Percentiles rank a stretch among this genome's conserved stretches.
Conservation (phyloP, 1,140 invertebrate species). For the Aphelinus atriplicis region DNA sequence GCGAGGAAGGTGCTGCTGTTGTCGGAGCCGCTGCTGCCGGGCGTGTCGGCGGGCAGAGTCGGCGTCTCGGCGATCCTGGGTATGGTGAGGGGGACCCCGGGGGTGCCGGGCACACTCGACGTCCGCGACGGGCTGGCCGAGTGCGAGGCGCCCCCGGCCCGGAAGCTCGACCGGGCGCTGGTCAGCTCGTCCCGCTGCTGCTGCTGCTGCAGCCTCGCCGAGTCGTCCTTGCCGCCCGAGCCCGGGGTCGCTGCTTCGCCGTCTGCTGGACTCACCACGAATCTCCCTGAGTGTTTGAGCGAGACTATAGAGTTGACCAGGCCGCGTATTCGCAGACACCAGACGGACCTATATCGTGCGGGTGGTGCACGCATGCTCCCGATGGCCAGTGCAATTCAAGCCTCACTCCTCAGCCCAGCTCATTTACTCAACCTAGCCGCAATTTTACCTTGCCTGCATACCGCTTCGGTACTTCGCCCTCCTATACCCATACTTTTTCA, state of each 20-base stretch:
- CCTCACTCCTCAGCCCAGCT: too few species aligned
- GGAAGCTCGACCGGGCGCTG: constrained; percentile 26
- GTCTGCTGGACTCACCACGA: constrained; percentile 64
- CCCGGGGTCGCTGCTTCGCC: constrained; percentile 42
- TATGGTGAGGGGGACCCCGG: constrained; percentile 54
- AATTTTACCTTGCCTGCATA: too few species aligned
- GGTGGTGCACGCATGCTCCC: too few species aligned
- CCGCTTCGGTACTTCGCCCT: too few species aligned
- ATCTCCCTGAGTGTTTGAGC: constrained; percentile 57
- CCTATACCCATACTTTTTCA: too few species aligned
- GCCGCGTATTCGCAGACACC: neutral
- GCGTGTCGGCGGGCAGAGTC: constrained; percentile 63
- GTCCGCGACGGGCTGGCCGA: constrained; percentile 42
- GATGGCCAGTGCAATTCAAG: too few species aligned
- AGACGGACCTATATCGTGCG: too few species aligned
- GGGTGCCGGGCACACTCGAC: constrained; percentile 47
- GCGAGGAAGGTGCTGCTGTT: constrained; percentile 62
- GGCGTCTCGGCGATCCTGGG: constrained; percentile 61
- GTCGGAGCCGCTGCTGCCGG: constrained; percentile 71
- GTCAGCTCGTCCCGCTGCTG: constrained; percentile 27
- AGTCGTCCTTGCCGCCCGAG: constrained; percentile 48
- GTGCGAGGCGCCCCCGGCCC: constrained; percentile 30
- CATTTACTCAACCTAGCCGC: too few species aligned
- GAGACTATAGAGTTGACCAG: constrained; percentile 31
- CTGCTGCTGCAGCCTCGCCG: constrained; percentile 22